phyloP scores from a whole-genome alignment of 1,140 invertebrate genomes.

The Drosophila sturtevanti region DNA sequence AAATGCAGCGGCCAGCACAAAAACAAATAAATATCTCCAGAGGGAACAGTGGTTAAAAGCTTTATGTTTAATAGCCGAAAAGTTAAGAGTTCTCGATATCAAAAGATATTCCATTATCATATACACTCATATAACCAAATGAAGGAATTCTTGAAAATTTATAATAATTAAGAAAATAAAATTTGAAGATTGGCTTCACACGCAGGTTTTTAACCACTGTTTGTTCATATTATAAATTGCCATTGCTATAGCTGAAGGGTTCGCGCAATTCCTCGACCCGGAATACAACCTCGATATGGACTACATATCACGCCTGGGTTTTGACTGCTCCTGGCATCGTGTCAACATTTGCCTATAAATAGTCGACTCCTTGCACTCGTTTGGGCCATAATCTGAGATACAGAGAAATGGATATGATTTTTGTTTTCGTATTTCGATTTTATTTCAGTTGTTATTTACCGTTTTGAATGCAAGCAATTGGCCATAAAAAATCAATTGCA shows the following conservation, averaged over 20 bases:
- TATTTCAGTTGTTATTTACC: conserved; percentile 27
- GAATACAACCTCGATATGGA: background rate
- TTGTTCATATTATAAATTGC: background rate
- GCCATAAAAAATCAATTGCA: conserved; percentile 61
- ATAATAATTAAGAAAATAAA: too few species aligned
- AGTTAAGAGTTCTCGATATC: background rate
- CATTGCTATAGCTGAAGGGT: background rate
- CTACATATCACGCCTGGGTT: background rate
- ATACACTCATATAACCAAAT: too few species aligned
- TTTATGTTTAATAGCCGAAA: background rate
- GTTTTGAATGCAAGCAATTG: conserved; percentile 47
- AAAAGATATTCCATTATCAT: too few species aligned
- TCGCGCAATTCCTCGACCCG: background rate
- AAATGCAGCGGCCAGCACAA: conserved; percentile 36
- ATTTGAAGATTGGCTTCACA: background rate
- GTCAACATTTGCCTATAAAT: conserved; percentile 67
- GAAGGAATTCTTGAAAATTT: too few species aligned
- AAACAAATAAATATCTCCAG: conserved; percentile 62
- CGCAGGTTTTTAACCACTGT: background rate
- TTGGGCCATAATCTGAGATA: conserved; percentile 49
- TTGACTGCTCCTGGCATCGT: conserved; percentile 55
- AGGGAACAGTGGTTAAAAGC: conserved; percentile 34
- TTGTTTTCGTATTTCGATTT: conserved; percentile 30
- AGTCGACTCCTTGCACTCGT: conserved; percentile 16
- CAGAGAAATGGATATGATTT: conserved; percentile 49